phyloP scores from a whole-genome alignment of 2,797 vertebrate species.

The Myotis planiceps region DNA sequence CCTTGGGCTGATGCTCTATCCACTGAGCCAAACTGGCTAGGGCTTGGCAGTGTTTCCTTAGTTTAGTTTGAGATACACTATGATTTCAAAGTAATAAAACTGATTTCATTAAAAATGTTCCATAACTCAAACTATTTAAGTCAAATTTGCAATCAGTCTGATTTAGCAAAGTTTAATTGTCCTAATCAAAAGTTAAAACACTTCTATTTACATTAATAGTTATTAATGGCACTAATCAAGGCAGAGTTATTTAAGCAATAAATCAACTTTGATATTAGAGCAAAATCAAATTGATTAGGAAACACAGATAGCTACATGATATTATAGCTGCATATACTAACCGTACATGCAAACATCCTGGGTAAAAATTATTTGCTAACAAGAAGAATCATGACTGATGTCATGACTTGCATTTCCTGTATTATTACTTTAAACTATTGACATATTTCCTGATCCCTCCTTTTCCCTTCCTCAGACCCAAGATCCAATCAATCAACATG shows the following conservation, averaged over 20 bases:
- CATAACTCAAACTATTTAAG: conserved; percentile 10
- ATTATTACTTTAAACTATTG: background rate
- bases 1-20: no score
- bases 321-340: background rate
- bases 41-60: background rate
- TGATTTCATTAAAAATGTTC: conserved; percentile 42
- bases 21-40: no score
- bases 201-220: background rate
- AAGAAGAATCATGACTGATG: background rate
- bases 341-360: background rate
- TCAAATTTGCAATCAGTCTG: background rate
- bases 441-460: background rate
- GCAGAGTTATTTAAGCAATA: conserved; percentile 2
- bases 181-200: conserved; percentile 53
- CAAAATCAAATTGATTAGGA: conserved; percentile 5
- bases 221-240: background rate
- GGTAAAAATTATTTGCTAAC: background rate
- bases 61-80: background rate
- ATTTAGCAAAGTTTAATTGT: conserved; percentile 37
- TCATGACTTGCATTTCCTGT: background rate
- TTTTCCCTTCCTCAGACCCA: background rate
- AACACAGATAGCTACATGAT: background rate
- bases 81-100: conserved; percentile 34
- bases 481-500: background rate
- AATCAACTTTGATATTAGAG: background rate